Percentiles rank a stretch among this genome's conserved stretches.
phyloP scores from a whole-genome alignment of 2,797 vertebrate genomes.

The Pempheris klunzingeri region DNA sequence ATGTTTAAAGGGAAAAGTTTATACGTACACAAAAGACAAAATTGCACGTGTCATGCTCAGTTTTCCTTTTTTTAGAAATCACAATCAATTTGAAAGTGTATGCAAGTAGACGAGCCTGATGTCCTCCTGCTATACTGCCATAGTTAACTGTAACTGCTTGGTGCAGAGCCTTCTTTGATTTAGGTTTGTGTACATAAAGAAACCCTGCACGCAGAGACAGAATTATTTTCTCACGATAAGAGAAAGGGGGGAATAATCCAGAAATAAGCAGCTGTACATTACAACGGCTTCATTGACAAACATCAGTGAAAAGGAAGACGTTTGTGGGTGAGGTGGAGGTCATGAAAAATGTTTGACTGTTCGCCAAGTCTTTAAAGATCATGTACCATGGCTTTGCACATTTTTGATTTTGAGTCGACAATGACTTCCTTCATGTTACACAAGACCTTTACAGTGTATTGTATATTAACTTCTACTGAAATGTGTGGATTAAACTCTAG shows the following conservation, averaged over 20 bases:
- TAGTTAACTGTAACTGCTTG: background rate
- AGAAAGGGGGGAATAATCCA: background rate
- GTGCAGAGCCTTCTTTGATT: background rate
- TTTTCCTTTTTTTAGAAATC: background rate
- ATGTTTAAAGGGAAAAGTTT: background rate
- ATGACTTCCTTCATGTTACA: too few species aligned
- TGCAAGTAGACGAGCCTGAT: background rate
- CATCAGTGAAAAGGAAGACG: background rate
- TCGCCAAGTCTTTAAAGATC: background rate
- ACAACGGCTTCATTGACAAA: background rate
- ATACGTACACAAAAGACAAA: background rate
- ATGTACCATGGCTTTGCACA: background rate
- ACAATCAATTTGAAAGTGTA: background rate
- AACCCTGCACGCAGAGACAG: background rate
- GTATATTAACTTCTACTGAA: too few species aligned
- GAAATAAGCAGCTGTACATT: too few species aligned
- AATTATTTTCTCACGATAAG: background rate
- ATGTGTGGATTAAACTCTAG: too few species aligned
- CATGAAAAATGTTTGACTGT: constrained; percentile 8
- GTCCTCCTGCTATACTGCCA: background rate
- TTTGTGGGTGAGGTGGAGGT: background rate
- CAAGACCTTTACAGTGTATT: too few species aligned
- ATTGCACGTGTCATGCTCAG: background rate
- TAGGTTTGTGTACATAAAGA: background rate
- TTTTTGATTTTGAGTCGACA: background rate